phyloP scores from a whole-genome alignment of 1,140 invertebrate genomes.

The Drosophila ambigua region DNA sequence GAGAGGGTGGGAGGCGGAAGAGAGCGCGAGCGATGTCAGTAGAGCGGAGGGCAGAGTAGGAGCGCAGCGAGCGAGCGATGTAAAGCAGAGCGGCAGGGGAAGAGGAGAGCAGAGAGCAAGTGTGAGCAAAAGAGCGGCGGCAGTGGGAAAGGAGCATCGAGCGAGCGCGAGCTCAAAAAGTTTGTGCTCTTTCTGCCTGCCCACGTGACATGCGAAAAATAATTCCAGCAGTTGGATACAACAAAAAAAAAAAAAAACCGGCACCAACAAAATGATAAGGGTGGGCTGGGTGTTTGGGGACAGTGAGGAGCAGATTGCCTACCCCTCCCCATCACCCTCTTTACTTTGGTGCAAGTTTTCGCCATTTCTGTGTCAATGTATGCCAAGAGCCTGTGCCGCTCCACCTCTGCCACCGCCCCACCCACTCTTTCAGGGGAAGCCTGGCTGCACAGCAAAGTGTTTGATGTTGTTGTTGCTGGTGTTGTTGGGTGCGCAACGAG shows the following conservation, averaged over 20 bases:
- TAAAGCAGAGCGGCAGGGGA: too few relatives aligned
- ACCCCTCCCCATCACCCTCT: slow-evolving; percentile 1
- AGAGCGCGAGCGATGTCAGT: slow-evolving; percentile 5
- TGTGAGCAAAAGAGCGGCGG: neutral
- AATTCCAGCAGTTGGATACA: slow-evolving; percentile 22
- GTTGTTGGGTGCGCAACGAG: slow-evolving; percentile 62
- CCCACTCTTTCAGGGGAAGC: slow-evolving; percentile 41
- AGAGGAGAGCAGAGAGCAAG: too few relatives aligned
- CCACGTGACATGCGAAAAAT: slow-evolving; percentile 51
- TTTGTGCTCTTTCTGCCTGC: slow-evolving; percentile 29
- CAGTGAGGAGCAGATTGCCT: neutral
- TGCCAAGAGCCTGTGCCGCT: slow-evolving; percentile 49
- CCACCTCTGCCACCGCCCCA: neutral
- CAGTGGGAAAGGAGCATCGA: too few relatives aligned
- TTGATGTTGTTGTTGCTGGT: slow-evolving; percentile 50
- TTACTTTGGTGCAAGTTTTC: slow-evolving; percentile 25
- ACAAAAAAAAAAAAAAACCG: slow-evolving; percentile 10
- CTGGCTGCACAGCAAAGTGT: slow-evolving; percentile 70
- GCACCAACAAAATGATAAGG: slow-evolving; percentile 21
- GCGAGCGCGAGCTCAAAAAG: slow-evolving; percentile 29
- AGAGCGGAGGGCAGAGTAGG: neutral
- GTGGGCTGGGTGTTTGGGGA: neutral
- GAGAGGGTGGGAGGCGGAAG: slow-evolving; percentile 11
- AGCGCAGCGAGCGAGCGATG: too few relatives aligned
- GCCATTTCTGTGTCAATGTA: slow-evolving; percentile 71